Percentiles rank a stretch among this genome's conserved stretches.
Evolutionary conservation across 2,888 invertebrate genomes (phyloP).

Genomic region (Panzeria rudis): DNA sequence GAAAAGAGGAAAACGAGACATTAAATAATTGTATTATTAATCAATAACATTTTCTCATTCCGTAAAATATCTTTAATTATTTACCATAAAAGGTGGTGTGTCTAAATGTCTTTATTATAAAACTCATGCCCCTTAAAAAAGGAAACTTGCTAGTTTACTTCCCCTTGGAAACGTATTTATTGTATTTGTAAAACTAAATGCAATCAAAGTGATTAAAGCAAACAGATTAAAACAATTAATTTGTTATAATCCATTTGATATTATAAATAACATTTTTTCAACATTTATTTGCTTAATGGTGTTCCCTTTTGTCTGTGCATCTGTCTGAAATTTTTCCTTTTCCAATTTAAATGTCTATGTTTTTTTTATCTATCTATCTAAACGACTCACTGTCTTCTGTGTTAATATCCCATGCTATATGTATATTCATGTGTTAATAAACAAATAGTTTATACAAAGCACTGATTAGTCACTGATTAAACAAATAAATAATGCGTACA

Average conservation of each 20-base stretch:
- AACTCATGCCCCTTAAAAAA: too few relatives aligned
- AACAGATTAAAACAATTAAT: slow-evolving; percentile 65
- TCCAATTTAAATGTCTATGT: slow-evolving; percentile 43
- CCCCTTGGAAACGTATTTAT: background rate
- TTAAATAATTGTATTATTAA: too few relatives aligned
- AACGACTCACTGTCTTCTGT: slow-evolving; percentile 7
- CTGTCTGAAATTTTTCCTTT: slow-evolving; percentile 19
- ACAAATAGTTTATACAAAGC: slow-evolving; percentile 44
- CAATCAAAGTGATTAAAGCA: slow-evolving; percentile 53
- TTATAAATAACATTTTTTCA: slow-evolving; percentile 41
- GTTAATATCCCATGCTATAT: slow-evolving; percentile 6
- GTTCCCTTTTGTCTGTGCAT: slow-evolving; percentile 7
- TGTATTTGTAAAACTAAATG: slow-evolving; percentile 31
- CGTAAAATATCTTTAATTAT: too few relatives aligned
- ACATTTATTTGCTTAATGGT: slow-evolving; percentile 18
- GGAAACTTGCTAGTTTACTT: too few relatives aligned
- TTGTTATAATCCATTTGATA: slow-evolving; percentile 61
- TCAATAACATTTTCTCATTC: too few relatives aligned
- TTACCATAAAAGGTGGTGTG: too few relatives aligned
- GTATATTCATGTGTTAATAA: slow-evolving; percentile 27
- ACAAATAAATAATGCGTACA: slow-evolving; percentile 29
- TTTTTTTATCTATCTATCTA: slow-evolving; percentile 32
- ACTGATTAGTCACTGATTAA: slow-evolving; percentile 67
- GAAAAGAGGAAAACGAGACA: too few relatives aligned
- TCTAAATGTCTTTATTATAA: too few relatives aligned